phyloP scores from a whole-genome alignment of 1,140 invertebrate genomes.

The Steinernema khuongi region DNA sequence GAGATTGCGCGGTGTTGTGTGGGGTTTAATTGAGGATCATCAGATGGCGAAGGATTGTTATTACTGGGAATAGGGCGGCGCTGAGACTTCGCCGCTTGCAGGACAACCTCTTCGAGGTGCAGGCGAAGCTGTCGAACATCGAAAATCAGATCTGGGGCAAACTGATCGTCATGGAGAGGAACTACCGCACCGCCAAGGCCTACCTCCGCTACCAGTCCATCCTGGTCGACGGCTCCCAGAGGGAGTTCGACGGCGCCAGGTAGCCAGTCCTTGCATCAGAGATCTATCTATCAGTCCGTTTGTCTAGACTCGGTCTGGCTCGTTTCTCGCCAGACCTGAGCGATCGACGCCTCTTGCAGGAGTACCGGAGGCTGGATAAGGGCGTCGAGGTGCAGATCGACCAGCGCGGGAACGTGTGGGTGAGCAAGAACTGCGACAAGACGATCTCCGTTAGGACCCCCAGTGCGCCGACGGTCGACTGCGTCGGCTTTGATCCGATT shows the following conservation, averaged over 20 bases:
- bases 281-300: background rate
- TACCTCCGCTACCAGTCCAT: constrained; percentile 16
- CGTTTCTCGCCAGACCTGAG: background rate
- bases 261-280: background rate
- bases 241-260: constrained; percentile 6
- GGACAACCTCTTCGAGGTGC: constrained; percentile 26
- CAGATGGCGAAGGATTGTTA: too few species aligned
- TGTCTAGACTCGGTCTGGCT: background rate
- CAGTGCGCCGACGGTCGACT: background rate
- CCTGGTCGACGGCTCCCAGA: constrained; percentile 1
- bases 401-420: background rate
- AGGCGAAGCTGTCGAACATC: constrained; percentile 18
- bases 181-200: constrained; percentile 21
- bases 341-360: background rate
- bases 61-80: too few species aligned
- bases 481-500: background rate
- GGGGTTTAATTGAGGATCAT: too few species aligned
- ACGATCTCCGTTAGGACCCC: background rate
- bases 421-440: constrained; percentile 11
- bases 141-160: constrained; percentile 26
- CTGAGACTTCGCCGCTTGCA: too few species aligned
- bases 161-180: constrained; percentile 24
- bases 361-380: background rate
- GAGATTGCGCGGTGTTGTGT: too few species aligned
- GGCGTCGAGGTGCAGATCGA: background rate